These are phyloP conservation scores for Capricornis sumatraensis DNA, from an alignment of 2,113 vertebrate genomes.

Conservation along the genomic window DNA sequence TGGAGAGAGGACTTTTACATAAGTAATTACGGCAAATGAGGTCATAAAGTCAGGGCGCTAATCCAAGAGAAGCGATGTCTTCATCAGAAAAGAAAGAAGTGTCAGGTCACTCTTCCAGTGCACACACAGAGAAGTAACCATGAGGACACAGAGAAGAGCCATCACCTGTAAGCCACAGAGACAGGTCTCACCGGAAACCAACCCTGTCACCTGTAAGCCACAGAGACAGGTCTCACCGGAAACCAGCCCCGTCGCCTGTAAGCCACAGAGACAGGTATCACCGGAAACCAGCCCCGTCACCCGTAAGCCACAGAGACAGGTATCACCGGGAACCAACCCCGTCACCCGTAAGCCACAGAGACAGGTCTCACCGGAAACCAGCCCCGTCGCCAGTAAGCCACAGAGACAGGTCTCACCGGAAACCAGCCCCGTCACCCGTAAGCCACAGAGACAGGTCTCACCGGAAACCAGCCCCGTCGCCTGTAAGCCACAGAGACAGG, in stretches of 20 bases:
- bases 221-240: not conserved
- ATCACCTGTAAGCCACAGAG: not conserved
- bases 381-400: fast-evolving
- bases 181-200: not conserved
- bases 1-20: not conserved
- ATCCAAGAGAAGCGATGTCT: not conserved
- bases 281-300: not conserved
- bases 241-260: fast-evolving
- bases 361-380: not conserved
- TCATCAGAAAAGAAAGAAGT: not conserved
- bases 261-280: not conserved
- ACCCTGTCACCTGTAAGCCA: fast-evolving
- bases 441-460: not conserved
- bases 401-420: not conserved
- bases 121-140: too few species aligned
- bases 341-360: not conserved
- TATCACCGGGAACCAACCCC: not conserved
- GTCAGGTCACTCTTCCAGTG: too few species aligned
- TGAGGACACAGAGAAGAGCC: not conserved
- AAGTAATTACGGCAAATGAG: not conserved
- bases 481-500: too few species aligned
- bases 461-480: fast-evolving
- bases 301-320: too few species aligned
- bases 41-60: not conserved
- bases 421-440: not conserved